Evolutionary conservation across 1,140 invertebrate genomes (phyloP).

Genomic region (Drosophila tsacasi): DNA sequence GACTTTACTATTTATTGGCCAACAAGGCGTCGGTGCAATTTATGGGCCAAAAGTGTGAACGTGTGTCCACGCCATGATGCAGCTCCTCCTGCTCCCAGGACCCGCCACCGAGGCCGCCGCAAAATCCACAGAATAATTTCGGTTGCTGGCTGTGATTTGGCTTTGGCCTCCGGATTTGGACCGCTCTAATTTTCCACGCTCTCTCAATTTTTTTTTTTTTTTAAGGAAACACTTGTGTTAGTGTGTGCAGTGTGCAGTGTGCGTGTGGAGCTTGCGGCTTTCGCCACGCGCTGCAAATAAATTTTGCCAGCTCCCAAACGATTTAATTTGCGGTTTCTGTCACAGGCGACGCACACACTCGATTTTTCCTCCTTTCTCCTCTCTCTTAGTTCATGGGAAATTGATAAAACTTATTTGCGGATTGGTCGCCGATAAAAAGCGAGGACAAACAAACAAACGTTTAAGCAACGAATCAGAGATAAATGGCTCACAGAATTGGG

Average conservation of each 20-base stretch:
- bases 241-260: conserved; percentile 6
- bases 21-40: conserved; percentile 74
- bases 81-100: not conserved
- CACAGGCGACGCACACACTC: conserved; percentile 48
- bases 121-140: conserved; percentile 79
- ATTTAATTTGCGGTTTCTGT: conserved; percentile 81
- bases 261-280: conserved; percentile 47
- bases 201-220: not conserved
- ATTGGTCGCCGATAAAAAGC: conserved; percentile 30
- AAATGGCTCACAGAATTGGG: conserved; percentile 19
- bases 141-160: conserved; percentile 67
- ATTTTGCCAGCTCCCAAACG: conserved; percentile 69
- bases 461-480: conserved; percentile 49
- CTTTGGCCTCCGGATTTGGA: conserved; percentile 53
- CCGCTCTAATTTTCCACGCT: conserved; percentile 62
- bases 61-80: conserved; percentile 33
- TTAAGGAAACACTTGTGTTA: conserved; percentile 19
- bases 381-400: conserved; percentile 44
- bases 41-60: conserved; percentile 66
- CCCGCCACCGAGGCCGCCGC: conserved; percentile 55
- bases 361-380: conserved; percentile 22
- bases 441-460: conserved; percentile 38
- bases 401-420: conserved; percentile 71
- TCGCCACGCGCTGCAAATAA: conserved; percentile 70
- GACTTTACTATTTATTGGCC: conserved; percentile 72